These are phyloP conservation scores for Acrossocheilus wenchowensis DNA, from an alignment of 2,797 vertebrate species.

Conservation along the genomic window DNA sequence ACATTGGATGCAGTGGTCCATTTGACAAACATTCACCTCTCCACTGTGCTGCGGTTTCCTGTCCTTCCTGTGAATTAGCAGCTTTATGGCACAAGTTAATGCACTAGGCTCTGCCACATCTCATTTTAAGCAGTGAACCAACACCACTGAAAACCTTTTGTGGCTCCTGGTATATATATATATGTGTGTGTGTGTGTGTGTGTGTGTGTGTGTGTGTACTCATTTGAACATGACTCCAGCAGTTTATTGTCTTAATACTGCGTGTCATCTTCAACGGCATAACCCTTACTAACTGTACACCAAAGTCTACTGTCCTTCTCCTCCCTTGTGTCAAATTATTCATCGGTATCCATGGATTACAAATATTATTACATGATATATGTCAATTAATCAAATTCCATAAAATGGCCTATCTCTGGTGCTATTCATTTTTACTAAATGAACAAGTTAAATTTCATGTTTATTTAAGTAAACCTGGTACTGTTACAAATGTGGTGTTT, in stretches of 20 bases:
- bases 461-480: not conserved
- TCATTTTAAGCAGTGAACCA: not conserved
- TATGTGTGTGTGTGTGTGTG: no score
- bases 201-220: not conserved
- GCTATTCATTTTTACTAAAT: not conserved
- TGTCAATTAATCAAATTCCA: not conserved
- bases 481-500: not conserved
- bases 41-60: not conserved
- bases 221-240: not conserved
- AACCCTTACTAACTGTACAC: not conserved
- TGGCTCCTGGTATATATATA: not conserved
- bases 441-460: not conserved
- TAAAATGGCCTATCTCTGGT: not conserved
- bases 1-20: not conserved
- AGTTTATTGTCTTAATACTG: not conserved
- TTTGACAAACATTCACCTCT: slow-evolving; percentile 10
- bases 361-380: not conserved
- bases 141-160: not conserved
- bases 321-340: not conserved
- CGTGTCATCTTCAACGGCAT: not conserved
- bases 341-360: not conserved
- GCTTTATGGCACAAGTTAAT: not conserved
- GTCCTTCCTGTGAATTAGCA: not conserved
- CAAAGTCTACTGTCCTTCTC: not conserved
- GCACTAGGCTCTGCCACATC: not conserved